phyloP scores from a whole-genome alignment of 1,140 invertebrate genomes.

The Sinella curviseta region DNA sequence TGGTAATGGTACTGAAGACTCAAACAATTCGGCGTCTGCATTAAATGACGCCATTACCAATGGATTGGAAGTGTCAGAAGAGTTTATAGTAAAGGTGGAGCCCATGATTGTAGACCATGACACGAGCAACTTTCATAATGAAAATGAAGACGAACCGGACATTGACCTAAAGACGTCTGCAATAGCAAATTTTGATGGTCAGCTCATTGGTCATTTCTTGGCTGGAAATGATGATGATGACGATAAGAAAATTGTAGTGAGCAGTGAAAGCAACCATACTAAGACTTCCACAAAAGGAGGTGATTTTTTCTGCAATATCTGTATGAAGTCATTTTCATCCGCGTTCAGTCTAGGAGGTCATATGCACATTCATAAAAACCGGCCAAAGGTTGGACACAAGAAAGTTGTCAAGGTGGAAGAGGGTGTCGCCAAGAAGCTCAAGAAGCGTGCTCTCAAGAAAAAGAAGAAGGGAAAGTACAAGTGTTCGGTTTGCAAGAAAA shows the following conservation, averaged over 20 bases:
- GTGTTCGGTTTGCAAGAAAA: neutral
- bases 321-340: neutral
- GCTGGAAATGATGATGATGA: neutral
- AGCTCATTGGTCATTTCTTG: too few relatives aligned
- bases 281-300: neutral
- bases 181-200: too few relatives aligned
- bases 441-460: too few relatives aligned
- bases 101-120: neutral
- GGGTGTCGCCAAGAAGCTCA: too few relatives aligned
- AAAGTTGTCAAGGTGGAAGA: neutral
- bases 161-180: too few relatives aligned
- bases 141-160: too few relatives aligned
- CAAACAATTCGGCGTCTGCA: too few relatives aligned
- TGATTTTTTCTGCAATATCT: neutral
- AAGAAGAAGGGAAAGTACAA: neutral
- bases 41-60: too few relatives aligned
- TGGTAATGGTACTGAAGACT: neutral
- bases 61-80: neutral
- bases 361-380: neutral
- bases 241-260: neutral
- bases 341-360: neutral
- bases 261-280: neutral
- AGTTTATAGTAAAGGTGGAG: conserved; percentile 1
- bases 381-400: neutral
- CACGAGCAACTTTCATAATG: neutral